Percentiles rank a stretch among this genome's conserved stretches.
Conservation (phyloP, 2,888 invertebrate species). For the Dicranocentrus wangi region DNA sequence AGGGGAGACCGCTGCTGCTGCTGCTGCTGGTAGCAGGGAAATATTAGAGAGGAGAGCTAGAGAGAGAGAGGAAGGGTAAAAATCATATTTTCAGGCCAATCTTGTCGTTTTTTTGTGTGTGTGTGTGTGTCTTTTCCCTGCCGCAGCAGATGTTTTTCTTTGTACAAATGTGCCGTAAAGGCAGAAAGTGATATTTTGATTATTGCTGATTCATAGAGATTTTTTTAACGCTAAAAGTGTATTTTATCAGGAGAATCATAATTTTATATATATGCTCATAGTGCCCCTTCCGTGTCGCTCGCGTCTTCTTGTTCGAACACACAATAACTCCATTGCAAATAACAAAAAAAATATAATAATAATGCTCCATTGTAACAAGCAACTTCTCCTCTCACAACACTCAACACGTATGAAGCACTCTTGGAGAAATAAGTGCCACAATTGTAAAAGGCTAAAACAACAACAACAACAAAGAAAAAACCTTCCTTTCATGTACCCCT, state of each 20-base stretch:
- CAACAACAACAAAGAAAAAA: no score
- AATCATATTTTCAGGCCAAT: conserved; percentile 43
- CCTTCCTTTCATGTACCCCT: background rate
- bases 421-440: no score
- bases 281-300: no score
- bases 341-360: no score
- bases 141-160: conserved; percentile 56
- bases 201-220: conserved; percentile 63
- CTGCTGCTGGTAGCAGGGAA: no score
- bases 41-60: no score
- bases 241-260: no score
- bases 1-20: background rate
- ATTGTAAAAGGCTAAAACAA: no score
- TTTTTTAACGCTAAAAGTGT: background rate
- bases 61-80: conserved; percentile 38
- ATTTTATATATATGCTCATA: background rate
- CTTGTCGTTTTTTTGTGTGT: conserved; percentile 1
- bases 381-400: background rate
- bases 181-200: conserved; percentile 61
- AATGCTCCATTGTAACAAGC: no score
- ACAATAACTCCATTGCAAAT: background rate
- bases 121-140: conserved; percentile 32
- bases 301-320: no score
- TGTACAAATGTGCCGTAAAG: conserved; percentile 39
- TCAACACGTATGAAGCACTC: background rate